A percentile compares a stretch with the other conserved stretches of the same genome.
Conservation (phyloP, 2,113 vertebrate genomes). For the Neodon shergylaensis region DNA sequence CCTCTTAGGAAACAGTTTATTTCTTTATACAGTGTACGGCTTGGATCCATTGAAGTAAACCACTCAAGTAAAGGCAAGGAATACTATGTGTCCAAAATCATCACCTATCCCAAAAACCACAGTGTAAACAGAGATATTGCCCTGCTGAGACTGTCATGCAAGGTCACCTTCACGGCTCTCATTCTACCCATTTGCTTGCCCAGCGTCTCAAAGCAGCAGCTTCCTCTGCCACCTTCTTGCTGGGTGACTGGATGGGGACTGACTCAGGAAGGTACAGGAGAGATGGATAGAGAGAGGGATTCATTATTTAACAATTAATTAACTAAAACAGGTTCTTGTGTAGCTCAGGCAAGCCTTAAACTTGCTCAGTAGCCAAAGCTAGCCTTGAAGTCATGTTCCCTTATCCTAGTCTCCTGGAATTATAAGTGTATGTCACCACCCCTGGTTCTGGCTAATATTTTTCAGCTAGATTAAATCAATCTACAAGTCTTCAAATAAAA, state of each 20-base stretch:
- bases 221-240: constrained; percentile 46
- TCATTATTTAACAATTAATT: background rate
- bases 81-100: background rate
- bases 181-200: constrained; percentile 68
- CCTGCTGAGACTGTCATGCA: constrained; percentile 53
- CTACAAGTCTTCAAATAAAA: constrained; percentile 31
- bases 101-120: background rate
- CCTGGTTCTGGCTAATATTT: background rate
- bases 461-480: constrained; percentile 18
- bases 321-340: background rate
- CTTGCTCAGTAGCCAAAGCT: background rate
- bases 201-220: background rate
- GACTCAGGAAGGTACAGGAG: background rate
- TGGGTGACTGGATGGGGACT: constrained; percentile 67
- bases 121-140: background rate
- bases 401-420: background rate
- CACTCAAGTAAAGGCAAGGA: background rate
- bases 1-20: background rate
- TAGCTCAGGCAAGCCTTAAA: background rate
- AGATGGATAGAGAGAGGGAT: background rate
- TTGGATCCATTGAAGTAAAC: background rate
- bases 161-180: constrained; percentile 25
- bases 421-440: background rate
- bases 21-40: constrained; percentile 10
- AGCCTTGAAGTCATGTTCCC: background rate